Base-by-base conservation (phyloP, 2,113 vertebrate species). In the Leucoraja erinaceus region DNA sequence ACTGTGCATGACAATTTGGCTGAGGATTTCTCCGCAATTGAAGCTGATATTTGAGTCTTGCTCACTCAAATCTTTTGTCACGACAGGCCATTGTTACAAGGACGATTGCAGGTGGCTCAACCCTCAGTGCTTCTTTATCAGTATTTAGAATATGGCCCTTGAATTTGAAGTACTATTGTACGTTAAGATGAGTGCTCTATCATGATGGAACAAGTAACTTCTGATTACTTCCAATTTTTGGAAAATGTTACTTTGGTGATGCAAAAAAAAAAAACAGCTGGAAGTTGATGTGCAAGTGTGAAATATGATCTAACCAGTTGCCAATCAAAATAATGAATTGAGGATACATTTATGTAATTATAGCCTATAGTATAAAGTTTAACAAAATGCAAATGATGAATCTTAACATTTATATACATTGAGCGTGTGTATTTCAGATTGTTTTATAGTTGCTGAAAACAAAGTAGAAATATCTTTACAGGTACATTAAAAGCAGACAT, bases 401-500 rank as follows among this genome's bases (percentile, higher is more conserved):
- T 63, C 33, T 22, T 47, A 47, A 72, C 66, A 47, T 68, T 70
- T 72, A 70, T 25, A 70, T 47, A 72, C 20, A 31, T 91, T 18
- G 47, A 91, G 47, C 22, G 56, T 88, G 59, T 88, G 61, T 1
- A 31, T 88, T 14, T 83, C 56, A 8, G 20, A 83, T 56, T 83
- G 54, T 25, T 83, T 88, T 88, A 61, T 14, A n/a, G 83, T 88
- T 66, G 83, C 88, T 70, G 31, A 47, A 91, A 70, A 90, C 6
- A 84, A 84, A 83, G 59, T 59, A 72, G 66, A 38, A 22, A 91
- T 18, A 90, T 90, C n/a, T 31, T 38, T 22, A 59, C 20, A 59
- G 38, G 10, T 38, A 70, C 10, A 14, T 91, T 25, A 38, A 91
- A 91, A 91, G 68, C 66, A 47, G 31, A 91, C 68, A 38, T 59